A percentile compares a stretch with the other conserved stretches of the same genome.
phyloP scores from a whole-genome alignment of 2,888 invertebrate genomes.

The Dascillus cervinus region DNA sequence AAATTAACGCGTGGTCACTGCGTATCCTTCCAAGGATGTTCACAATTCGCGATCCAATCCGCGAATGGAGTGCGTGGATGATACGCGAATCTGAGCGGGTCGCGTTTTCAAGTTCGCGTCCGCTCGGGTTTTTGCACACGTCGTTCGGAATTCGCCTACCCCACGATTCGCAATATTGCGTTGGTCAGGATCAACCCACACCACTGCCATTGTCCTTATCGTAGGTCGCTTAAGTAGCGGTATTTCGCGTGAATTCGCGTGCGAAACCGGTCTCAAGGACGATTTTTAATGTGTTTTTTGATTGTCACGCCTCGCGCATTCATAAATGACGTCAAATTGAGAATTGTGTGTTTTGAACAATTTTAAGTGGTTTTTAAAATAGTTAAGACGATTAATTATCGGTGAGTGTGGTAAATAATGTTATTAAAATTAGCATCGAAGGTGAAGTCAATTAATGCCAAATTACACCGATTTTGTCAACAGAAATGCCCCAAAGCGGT shows the following conservation, averaged over 20 bases:
- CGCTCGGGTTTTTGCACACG: conserved; percentile 39
- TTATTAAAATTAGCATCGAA: conserved; percentile 11
- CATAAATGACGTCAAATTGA: no score
- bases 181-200: conserved; percentile 34
- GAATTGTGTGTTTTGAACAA: conserved; percentile 4
- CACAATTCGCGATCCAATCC: conserved; percentile 29
- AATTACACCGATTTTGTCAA: conserved; percentile 10
- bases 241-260: conserved; percentile 30
- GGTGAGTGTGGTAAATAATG: conserved; percentile 8
- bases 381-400: conserved; percentile 3
- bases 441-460: conserved; percentile 11
- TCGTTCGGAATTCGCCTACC: conserved; percentile 24
- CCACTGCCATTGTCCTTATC: conserved; percentile 40
- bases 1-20: no score
- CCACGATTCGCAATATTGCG: conserved; percentile 40
- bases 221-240: conserved; percentile 38
- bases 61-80: conserved; percentile 28
- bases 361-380: conserved; percentile 2
- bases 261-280: conserved; percentile 1
- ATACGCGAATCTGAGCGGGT: conserved; percentile 8
- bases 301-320: no score
- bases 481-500: conserved; percentile 4
- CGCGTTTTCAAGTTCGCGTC: conserved; percentile 25
- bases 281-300: neutral
- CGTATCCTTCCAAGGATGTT: conserved; percentile 12